Evolutionary conservation across 2,113 vertebrate genomes (phyloP).

Genomic region (Oryzias curvinotus): DNA sequence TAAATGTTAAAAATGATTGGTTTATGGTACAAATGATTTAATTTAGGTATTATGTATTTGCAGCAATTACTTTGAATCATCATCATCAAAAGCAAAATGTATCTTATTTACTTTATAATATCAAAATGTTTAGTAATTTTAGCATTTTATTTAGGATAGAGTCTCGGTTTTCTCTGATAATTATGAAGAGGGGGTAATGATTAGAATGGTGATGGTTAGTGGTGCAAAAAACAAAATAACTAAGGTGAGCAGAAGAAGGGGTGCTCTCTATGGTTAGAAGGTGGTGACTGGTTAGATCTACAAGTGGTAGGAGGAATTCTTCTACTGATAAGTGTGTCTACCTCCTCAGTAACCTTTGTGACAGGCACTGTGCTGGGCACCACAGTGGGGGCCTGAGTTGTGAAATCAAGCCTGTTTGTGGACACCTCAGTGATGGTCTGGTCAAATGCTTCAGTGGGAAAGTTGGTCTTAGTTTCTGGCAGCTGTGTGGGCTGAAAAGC

Average conservation of each 20-base stretch:
- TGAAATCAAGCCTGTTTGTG: slow-evolving; percentile 44
- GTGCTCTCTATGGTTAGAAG: slow-evolving; percentile 59
- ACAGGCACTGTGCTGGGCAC: slow-evolving; percentile 48
- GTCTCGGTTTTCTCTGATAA: slow-evolving; percentile 12
- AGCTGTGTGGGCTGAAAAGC: slow-evolving; percentile 38
- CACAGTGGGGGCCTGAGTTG: slow-evolving; percentile 36
- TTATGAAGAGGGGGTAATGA: slow-evolving; percentile 6
- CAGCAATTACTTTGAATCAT: background rate
- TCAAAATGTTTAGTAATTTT: background rate
- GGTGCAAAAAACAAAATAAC: slow-evolving; percentile 13
- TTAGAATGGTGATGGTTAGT: slow-evolving; percentile 55
- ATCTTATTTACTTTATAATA: background rate
- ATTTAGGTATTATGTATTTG: background rate
- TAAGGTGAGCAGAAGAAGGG: slow-evolving; percentile 19
- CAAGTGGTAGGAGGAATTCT: slow-evolving; percentile 9
- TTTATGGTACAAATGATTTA: background rate
- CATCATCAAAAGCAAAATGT: background rate
- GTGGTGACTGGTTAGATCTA: slow-evolving; percentile 52
- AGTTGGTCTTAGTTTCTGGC: slow-evolving; percentile 34
- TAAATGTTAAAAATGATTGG: background rate
- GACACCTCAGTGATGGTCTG: slow-evolving; percentile 56
- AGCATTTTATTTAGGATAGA: background rate
- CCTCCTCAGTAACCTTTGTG: slow-evolving; percentile 66
- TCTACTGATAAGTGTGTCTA: slow-evolving; percentile 62
- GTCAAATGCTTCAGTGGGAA: slow-evolving; percentile 25